A percentile compares a stretch with the other conserved stretches of the same genome.
These are phyloP conservation scores for Spheniscus humboldti DNA, from an alignment of 2,797 vertebrate genomes.

Conservation along the genomic window DNA sequence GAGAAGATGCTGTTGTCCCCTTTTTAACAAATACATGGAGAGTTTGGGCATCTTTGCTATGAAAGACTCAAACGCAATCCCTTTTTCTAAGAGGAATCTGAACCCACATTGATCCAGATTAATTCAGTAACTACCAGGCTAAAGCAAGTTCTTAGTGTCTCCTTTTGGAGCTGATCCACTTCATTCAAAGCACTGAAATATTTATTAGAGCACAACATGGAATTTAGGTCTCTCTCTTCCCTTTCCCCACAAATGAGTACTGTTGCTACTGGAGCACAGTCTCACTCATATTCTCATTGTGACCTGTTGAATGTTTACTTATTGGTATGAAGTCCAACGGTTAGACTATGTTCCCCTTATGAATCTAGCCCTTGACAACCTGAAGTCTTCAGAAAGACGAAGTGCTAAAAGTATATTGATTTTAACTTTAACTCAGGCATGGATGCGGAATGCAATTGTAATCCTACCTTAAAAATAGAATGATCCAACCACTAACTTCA, in stretches of 20 bases:
- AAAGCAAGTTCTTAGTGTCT: background rate
- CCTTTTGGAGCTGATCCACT: background rate
- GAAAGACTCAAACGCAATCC: background rate
- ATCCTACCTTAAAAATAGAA: background rate
- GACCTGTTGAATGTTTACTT: slow-evolving; percentile 6
- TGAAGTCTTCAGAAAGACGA: background rate
- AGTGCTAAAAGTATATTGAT: background rate
- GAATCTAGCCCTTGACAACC: background rate
- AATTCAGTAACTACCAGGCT: background rate
- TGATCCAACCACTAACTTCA: background rate
- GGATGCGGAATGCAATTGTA: background rate
- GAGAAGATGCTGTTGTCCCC: background rate
- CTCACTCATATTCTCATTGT: background rate
- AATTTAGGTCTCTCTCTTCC: background rate
- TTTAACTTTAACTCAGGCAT: background rate
- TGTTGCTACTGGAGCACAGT: background rate
- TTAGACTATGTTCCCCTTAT: background rate
- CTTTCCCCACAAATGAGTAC: background rate
- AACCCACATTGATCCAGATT: background rate
- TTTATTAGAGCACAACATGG: background rate
- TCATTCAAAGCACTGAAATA: background rate
- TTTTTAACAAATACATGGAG: background rate
- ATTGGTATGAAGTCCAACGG: background rate
- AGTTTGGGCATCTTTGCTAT: background rate
- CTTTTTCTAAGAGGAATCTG: background rate